Evolutionary conservation across 2,888 invertebrate species (phyloP), one percentile per base, ranked within the genome.

Genomic region (Axea sp.): DNA sequence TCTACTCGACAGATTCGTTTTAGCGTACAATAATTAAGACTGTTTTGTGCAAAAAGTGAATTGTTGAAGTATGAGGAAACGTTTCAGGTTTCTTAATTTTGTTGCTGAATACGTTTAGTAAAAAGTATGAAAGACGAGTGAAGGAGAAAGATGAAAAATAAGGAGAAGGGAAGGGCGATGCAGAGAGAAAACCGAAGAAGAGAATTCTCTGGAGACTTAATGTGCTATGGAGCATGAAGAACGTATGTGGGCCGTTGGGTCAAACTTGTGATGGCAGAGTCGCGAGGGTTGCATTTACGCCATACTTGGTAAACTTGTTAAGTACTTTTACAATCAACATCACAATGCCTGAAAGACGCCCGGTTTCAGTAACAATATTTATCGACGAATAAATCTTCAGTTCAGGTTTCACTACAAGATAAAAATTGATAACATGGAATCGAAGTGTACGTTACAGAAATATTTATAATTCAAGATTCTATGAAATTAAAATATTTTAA

Each of bases 181-280:
- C 3, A 33, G 22, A 73, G n/a, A 31, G 62, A 37, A 57, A 39
- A 65, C 59, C 43, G 59, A 43, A 69, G 49, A 62, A 51, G 75
- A 59, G 73, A 80, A 76, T 78, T 73, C 76, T 75, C 60, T 37
- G 47, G 59, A 69, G 80, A 81, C 80, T 79, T 77, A 81, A 83
- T 79, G 78, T 71, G 79, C 77, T 78, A 68, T 55, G 49, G 77
- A 77, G 73, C 41, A 72, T 51, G 53, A 59, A 73, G 73, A 62
- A 71, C 55, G 73, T 76, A 82, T 79, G 76, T 81, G 73, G 78
- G 77, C 71, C 78, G 78, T 33, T 75, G 53, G 80, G 81, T 83
- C 77, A 81, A 78, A 80, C 65, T 73, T 76, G 55, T 68, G 68
- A 57, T 43, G 39, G 35, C 47, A 57, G 73, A 73, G 69, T 60